These are phyloP conservation scores for Nylanderia fulva DNA, from an alignment of 1,140 invertebrate genomes.

Conservation along the genomic window DNA sequence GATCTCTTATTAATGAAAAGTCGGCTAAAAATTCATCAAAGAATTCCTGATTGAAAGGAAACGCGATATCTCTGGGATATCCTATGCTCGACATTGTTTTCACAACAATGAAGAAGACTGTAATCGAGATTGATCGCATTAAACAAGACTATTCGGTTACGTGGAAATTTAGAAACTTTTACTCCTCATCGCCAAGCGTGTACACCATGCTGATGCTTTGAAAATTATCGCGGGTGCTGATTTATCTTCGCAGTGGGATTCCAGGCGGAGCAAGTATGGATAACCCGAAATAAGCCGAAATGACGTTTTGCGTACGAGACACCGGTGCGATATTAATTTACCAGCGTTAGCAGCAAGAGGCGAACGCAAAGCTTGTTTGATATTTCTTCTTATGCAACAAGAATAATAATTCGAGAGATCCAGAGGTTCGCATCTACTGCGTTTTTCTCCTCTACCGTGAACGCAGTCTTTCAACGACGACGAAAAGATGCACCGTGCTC, in stretches of 20 bases:
- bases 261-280: constrained; percentile 26
- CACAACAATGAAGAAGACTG: constrained; percentile 6
- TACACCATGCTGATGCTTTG: constrained; percentile 19
- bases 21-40: constrained; percentile 4
- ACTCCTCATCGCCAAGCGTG: constrained; percentile 4
- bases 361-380: constrained; percentile 50
- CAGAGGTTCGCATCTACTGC: background rate
- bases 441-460: constrained; percentile 1
- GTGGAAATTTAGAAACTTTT: constrained; percentile 50
- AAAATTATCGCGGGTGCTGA: constrained; percentile 46
- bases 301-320: constrained; percentile 53
- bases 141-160: constrained; percentile 56
- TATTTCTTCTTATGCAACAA: constrained; percentile 56
- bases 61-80: constrained; percentile 20
- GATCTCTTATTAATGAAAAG: background rate
- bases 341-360: constrained; percentile 37
- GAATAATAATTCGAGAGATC: constrained; percentile 56
- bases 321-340: constrained; percentile 54
- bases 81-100: constrained; percentile 23
- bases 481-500: constrained; percentile 12
- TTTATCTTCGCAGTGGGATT: constrained; percentile 11
- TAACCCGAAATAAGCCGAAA: constrained; percentile 56
- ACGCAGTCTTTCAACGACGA: constrained; percentile 36
- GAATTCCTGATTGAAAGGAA: constrained; percentile 24
- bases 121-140: constrained; percentile 52